Conservation (phyloP, 2,888 invertebrate genomes). For the Melinopterus prodromus region DNA sequence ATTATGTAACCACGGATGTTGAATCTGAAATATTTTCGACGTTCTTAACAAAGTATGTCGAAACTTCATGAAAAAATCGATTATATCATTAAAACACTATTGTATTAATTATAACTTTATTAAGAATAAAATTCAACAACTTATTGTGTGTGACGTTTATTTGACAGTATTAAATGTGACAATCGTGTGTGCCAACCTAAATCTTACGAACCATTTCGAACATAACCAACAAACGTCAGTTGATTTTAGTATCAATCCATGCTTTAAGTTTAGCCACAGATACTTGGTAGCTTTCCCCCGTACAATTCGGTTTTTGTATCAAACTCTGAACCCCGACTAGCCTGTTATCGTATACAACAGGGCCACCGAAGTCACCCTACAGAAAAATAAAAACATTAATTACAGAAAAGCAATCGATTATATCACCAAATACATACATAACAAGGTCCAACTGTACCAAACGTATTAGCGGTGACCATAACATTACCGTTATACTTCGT, state of each 20-base stretch:
- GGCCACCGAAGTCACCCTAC: conserved; percentile 31
- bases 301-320: conserved; percentile 28
- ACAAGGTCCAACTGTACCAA: background rate
- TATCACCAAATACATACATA: background rate
- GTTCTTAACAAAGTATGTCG: background rate
- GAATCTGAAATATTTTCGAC: background rate
- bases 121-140: too few relatives aligned
- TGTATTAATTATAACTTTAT: too few relatives aligned
- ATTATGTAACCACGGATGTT: background rate
- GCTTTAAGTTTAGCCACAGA: conserved; percentile 8
- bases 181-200: too few relatives aligned
- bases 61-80: too few relatives aligned
- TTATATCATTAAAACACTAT: too few relatives aligned
- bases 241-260: conserved; percentile 26
- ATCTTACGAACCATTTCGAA: background rate
- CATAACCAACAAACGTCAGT: too few relatives aligned
- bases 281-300: conserved; percentile 20
- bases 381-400: background rate
- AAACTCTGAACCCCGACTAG: conserved; percentile 16
- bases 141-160: background rate
- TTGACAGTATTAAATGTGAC: too few relatives aligned
- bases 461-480: background rate
- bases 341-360: conserved; percentile 12
- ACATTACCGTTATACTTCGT: background rate
- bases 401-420: conserved; percentile 7